Evolutionary conservation across 1,140 invertebrate species (phyloP), one percentile per base, ranked within the genome.

Genomic region (Caenorhabditis tropicalis): DNA sequence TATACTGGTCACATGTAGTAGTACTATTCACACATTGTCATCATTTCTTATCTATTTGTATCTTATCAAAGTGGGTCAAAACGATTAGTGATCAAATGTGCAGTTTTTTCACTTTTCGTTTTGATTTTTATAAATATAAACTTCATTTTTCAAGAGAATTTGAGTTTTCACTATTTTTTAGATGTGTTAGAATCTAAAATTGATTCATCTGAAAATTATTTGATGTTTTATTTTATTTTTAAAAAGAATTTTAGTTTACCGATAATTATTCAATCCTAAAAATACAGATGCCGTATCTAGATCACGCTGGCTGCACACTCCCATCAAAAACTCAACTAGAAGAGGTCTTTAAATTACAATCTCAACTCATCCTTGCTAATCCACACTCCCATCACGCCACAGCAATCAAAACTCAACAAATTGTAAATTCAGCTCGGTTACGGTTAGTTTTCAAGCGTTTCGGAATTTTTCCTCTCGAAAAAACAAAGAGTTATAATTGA

Each of bases 281-380:
- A n/a, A 27, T 58, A 5, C 21, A 58, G 56, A 85, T 85, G 84
- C 56, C 84, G 82, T 98, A 97, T 92, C 92, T 98, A 87, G 96
- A 98, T 92, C 95, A 98, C 94, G 95, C 95, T 49, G 96, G 96
- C 24, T 93, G 96, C 24, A 94, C 95, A 29, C 91, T 97, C 36
- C 96, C 96, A 91, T 93, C 95, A 2, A 92, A 94, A 88, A 93
- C 92, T 85, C 95, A 96, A 92, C 92, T 98, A 24, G 91, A 94
- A 85, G 92, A 93, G 60, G 91, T 95, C n/a, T 92, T 93, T 43
- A 90, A 93, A 51, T 93, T 95, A 89, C 93, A 97, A 29, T 27
- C 21, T 0, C 12, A 51, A 16, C 33, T 56, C 2, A 65, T 33
- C 2, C 79, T 80, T n/a, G 70, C 83, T 0, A 84, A 84, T 16